Evolutionary conservation across 2,797 vertebrate genomes (phyloP).

Genomic region (Limnodromus scolopaceus): DNA sequence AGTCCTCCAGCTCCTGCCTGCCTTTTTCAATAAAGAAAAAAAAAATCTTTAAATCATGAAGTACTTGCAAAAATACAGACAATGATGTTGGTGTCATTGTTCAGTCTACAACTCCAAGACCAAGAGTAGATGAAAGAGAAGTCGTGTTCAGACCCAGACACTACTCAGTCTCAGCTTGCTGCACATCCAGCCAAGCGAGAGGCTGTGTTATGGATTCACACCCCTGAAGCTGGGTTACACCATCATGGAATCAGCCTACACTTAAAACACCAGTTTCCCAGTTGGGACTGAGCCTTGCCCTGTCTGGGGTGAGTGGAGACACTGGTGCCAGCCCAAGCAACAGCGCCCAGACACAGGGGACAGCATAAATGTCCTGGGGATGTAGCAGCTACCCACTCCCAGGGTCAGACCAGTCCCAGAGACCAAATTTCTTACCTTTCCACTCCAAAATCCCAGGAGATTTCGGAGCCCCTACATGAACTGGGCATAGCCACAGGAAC

Average conservation of each 20-base stretch:
- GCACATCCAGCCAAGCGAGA: neutral
- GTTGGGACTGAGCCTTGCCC: neutral
- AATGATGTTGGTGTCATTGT: neutral
- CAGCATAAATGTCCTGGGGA: neutral
- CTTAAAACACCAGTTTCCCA: neutral
- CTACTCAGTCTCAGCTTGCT: neutral
- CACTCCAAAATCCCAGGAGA: fast-evolving
- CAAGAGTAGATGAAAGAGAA: neutral
- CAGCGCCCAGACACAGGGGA: neutral
- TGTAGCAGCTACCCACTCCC: neutral
- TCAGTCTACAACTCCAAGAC: neutral
- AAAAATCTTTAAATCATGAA: neutral
- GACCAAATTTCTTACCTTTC: neutral
- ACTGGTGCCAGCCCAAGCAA: neutral
- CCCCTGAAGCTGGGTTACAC: neutral
- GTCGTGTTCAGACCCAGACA: neutral
- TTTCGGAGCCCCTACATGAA: neutral
- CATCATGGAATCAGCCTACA: neutral
- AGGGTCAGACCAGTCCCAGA: neutral
- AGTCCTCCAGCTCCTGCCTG: neutral
- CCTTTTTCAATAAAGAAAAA: neutral
- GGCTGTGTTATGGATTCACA: neutral
- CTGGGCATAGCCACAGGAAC: neutral
- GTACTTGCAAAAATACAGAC: neutral
- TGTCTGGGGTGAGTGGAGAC: neutral